A percentile compares a stretch with the other conserved stretches of the same genome.
Conservation (phyloP, 2,888 invertebrate genomes). For the Dryocosmus kuriphilus region DNA sequence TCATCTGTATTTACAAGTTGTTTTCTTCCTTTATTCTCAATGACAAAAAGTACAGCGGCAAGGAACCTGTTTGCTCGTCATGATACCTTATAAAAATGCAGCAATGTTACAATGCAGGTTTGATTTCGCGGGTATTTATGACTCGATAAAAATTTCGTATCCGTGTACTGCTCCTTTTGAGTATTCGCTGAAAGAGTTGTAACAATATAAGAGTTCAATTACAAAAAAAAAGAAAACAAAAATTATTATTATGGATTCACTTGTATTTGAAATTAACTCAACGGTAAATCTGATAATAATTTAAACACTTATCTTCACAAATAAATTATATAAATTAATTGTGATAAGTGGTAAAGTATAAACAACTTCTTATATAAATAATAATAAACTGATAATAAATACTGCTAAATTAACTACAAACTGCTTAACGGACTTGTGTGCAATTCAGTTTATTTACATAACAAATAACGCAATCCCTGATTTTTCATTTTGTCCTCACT, state of each 20-base stretch:
- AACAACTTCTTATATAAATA: not conserved
- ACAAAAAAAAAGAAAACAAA: not conserved
- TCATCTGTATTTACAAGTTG: slow-evolving; percentile 1
- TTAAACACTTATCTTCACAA: not conserved
- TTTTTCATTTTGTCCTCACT: not conserved
- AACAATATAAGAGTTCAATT: not conserved
- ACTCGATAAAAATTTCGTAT: not conserved
- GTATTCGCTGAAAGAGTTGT: not conserved
- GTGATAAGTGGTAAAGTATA: not conserved
- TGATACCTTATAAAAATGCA: not conserved
- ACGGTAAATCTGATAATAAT: not conserved
- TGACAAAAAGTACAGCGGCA: not conserved
- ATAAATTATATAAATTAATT: not conserved
- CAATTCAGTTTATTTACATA: not conserved
- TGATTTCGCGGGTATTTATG: not conserved
- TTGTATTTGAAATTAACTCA: not conserved
- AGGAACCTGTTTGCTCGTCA: not conserved
- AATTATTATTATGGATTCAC: not conserved
- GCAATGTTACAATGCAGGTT: not conserved
- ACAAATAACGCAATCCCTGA: slow-evolving; percentile 5
- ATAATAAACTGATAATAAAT: not conserved
- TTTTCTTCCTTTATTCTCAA: not conserved
- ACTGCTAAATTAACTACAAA: not conserved
- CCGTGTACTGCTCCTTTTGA: not conserved
- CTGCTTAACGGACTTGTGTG: not conserved